These are phyloP conservation scores for Meiosimyza platycephala DNA, from an alignment of 2,888 invertebrate species.

Conservation along the genomic window DNA sequence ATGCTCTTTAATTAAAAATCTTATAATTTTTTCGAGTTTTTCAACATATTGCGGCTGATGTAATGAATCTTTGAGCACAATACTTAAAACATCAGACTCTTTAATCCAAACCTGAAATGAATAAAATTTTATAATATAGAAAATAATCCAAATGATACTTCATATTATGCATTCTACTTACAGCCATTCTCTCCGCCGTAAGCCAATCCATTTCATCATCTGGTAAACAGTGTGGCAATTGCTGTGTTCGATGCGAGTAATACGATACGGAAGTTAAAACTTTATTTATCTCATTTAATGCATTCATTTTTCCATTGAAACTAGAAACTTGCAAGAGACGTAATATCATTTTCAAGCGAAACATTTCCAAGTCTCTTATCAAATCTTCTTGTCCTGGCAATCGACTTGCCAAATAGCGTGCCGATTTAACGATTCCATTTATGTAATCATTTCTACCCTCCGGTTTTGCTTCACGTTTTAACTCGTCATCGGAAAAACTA, in stretches of 20 bases:
- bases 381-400: constrained; percentile 85
- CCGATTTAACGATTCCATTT: constrained; percentile 92
- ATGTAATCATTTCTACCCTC: constrained; percentile 97
- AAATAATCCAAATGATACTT: neutral
- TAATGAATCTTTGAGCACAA: constrained; percentile 92
- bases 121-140: neutral
- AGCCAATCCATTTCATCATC: constrained; percentile 91
- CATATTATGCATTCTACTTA: constrained; percentile 69
- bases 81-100: constrained; percentile 93
- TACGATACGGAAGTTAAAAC: constrained; percentile 91
- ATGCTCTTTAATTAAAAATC: constrained; percentile 95
- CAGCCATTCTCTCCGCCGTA: constrained; percentile 93
- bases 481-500: constrained; percentile 92
- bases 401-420: constrained; percentile 88
- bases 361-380: constrained; percentile 85
- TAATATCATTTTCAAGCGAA: constrained; percentile 95
- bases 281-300: constrained; percentile 97
- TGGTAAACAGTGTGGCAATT: constrained; percentile 73
- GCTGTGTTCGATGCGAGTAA: constrained; percentile 80
- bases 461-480: constrained; percentile 92
- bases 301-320: constrained; percentile 99
- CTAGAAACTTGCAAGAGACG: constrained; percentile 94
- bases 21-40: constrained; percentile 94
- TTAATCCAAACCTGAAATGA: constrained; percentile 88
- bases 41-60: constrained; percentile 99